Base-by-base conservation (phyloP, 1,140 invertebrate species). In the Cotesia vestalis region DNA sequence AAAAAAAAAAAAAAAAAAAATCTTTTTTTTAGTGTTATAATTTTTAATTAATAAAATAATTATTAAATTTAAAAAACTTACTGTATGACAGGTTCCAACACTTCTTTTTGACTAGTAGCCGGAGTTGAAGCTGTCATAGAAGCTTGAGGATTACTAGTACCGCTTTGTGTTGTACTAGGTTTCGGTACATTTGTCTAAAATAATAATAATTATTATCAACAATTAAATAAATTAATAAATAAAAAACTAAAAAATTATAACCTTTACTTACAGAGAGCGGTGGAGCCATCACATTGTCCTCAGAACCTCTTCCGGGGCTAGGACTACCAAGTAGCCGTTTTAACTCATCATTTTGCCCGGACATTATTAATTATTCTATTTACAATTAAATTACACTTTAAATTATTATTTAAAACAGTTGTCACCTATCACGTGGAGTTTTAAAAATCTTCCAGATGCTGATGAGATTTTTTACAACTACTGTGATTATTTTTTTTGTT, bases 41-140 rank as follows among this genome's bases (percentile, higher is more conserved):
- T 4, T 20, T 34, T 17, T 1, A 17, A 6, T 17, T 17, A 17
- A 17, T 17, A 17, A 17, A 66, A 66, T n/a, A 57, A 34, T 38
- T 2, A 63, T 11, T 53, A 69, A 63, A 59, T 66, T 55, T 57
- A 52, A 53, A 62, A 20, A 14, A 75, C 79, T 78, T 76, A 85
- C 82, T 87, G 85, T 76, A 87, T 76, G 75, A 75, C 76, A 34
- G 85, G 84, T 64, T 86, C 83, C 17, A 80, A 12, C 46, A 75
- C 73, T 79, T 86, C 85, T 55, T 78, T 80, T 36, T 79, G 77
- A 69, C 66, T 80, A n/a, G 73, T 70, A 4, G 74, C 69, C 1
- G 85, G 85, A 38, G 76, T 74, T 75, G 82, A 74, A 0, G 85
- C 79, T 36, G 20, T 75, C 78, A 87, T 86, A 27, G 72, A 72